Conservation (phyloP, 2,888 invertebrate species). For the Cephus sareptanus region DNA sequence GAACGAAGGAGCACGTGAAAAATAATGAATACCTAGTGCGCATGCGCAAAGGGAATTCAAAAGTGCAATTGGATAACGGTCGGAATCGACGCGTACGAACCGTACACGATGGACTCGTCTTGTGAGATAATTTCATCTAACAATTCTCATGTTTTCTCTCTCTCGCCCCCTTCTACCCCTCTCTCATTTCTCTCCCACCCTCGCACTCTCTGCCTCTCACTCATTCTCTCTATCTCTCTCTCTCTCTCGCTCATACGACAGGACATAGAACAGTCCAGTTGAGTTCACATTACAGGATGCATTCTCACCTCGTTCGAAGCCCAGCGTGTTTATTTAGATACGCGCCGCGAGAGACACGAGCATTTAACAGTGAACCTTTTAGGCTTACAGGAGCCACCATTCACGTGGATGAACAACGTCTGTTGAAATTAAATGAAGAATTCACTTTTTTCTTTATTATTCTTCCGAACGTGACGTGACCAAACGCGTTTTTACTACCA, state of each 20-base stretch:
- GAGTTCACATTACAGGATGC: background rate
- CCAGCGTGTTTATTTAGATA: background rate
- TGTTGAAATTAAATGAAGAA: background rate
- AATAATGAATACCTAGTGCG: background rate
- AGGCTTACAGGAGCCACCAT: background rate
- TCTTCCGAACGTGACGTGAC: background rate
- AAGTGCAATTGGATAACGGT: background rate
- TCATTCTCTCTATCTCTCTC: background rate
- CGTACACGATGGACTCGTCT: background rate
- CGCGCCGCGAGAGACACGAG: background rate
- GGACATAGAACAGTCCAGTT: background rate
- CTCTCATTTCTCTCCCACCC: background rate
- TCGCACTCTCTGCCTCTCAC: background rate
- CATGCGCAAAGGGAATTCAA: background rate
- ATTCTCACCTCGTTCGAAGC: constrained; percentile 1
- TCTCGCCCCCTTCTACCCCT: background rate
- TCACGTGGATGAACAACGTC: background rate
- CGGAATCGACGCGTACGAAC: background rate
- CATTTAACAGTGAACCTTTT: background rate
- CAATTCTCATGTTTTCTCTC: constrained; percentile 8
- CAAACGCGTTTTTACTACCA: background rate
- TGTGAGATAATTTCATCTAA: background rate
- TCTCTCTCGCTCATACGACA: background rate
- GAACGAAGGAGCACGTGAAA: background rate
- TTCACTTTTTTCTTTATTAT: background rate